A percentile compares a stretch with the other conserved stretches of the same genome.
Evolutionary conservation across 2,797 vertebrate species (phyloP).

Genomic region (Scolopax bukidnonensis): DNA sequence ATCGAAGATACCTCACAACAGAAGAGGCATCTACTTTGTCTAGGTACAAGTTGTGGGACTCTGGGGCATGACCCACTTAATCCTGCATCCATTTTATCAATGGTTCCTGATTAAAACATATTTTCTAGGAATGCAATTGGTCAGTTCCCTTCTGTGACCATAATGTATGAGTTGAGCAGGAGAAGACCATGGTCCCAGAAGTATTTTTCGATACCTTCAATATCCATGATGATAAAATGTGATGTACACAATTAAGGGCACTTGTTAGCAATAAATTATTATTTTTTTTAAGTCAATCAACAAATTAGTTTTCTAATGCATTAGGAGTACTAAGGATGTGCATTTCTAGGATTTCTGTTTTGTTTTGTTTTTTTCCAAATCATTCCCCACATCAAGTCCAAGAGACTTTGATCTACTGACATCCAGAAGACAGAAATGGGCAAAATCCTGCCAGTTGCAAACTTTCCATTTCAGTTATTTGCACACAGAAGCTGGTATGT

Average conservation of each 20-base stretch:
- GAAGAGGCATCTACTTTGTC: background rate
- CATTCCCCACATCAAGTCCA: background rate
- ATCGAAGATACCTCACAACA: background rate
- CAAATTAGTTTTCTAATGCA: background rate
- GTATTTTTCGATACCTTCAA: background rate
- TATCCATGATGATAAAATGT: background rate
- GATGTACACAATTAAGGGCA: background rate
- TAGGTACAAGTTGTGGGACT: background rate
- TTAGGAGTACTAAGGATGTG: rapidly evolving
- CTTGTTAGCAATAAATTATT: background rate
- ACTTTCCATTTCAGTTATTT: background rate
- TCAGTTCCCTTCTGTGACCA: background rate
- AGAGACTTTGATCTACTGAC: background rate
- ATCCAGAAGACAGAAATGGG: background rate
- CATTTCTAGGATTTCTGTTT: background rate
- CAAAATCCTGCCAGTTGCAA: background rate
- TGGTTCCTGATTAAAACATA: background rate
- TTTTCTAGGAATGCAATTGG: background rate
- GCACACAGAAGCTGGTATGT: background rate
- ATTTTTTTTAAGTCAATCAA: background rate
- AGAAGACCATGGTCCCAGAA: background rate
- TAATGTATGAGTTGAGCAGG: background rate
- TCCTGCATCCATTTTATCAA: background rate
- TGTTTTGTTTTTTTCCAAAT: background rate
- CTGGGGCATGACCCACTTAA: background rate